A percentile compares a stretch with the other conserved stretches of the same genome.
Conservation (phyloP, 2,888 invertebrate species). For the Drosophila mayaguana region DNA sequence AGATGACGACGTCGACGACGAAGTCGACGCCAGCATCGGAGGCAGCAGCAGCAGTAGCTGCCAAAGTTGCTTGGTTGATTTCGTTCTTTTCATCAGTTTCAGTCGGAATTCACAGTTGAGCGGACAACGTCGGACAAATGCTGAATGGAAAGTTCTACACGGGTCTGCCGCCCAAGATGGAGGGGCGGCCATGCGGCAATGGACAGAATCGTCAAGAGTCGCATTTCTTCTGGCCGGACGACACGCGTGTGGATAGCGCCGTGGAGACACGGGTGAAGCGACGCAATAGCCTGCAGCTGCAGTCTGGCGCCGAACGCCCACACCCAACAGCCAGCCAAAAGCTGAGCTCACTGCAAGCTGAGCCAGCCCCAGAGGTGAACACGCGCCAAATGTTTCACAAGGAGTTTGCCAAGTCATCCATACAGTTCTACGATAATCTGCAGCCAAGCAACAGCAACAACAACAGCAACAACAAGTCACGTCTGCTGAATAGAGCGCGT, state of each 20-base stretch:
- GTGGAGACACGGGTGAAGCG: constrained; percentile 75
- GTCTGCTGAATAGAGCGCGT: constrained; percentile 34
- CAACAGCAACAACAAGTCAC: constrained; percentile 11
- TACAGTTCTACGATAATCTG: constrained; percentile 83
- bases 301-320: constrained; percentile 31
- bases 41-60: constrained; percentile 39
- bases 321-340: constrained; percentile 16
- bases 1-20: constrained; percentile 44
- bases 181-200: constrained; percentile 69
- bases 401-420: constrained; percentile 84
- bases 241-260: constrained; percentile 76
- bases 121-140: constrained; percentile 69
- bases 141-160: constrained; percentile 85
- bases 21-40: constrained; percentile 25
- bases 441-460: constrained; percentile 39
- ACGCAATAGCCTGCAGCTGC: constrained; percentile 72
- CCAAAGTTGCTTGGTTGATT: constrained; percentile 38
- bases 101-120: constrained; percentile 58
- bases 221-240: constrained; percentile 85
- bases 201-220: constrained; percentile 83
- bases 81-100: constrained; percentile 66
- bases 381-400: constrained; percentile 83
- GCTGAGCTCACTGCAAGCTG: constrained; percentile 32
- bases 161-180: constrained; percentile 84
- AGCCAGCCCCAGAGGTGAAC: constrained; percentile 60